These are phyloP conservation scores for Halichoerus grypus DNA, from an alignment of 2,113 vertebrate species.

Conservation along the genomic window DNA sequence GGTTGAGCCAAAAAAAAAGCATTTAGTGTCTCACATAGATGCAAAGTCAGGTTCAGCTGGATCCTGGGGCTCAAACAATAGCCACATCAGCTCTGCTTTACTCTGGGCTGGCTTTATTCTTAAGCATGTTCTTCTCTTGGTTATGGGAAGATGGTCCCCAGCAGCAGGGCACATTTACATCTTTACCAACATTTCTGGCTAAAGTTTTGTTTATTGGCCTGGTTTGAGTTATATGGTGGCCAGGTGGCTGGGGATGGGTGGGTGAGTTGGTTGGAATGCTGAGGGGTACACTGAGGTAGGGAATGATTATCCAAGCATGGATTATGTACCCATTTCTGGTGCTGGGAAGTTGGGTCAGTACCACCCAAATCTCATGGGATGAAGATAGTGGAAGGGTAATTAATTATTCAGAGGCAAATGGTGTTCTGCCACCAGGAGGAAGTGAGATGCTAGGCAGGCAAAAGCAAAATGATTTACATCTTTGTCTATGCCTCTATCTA, in stretches of 20 bases:
- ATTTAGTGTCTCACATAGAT: background rate
- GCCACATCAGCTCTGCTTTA: background rate
- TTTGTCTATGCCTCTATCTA: background rate
- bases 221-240: background rate
- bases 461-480: background rate
- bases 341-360: background rate
- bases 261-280: background rate
- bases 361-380: background rate
- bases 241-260: background rate
- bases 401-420: conserved; percentile 11
- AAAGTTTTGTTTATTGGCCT: background rate
- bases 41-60: background rate
- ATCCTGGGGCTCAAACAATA: background rate
- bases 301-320: background rate
- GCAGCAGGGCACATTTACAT: background rate
- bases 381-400: background rate
- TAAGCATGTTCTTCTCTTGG: background rate
- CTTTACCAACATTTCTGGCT: background rate
- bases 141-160: background rate
- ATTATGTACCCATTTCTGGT: background rate
- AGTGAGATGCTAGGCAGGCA: background rate
- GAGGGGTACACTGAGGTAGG: background rate
- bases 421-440: background rate
- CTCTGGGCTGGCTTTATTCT: background rate
- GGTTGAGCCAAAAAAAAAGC: background rate